Percentiles rank a stretch among this genome's conserved stretches.
Evolutionary conservation across 2,888 invertebrate species (phyloP).

Genomic region (Calliscelio sp.): DNA sequence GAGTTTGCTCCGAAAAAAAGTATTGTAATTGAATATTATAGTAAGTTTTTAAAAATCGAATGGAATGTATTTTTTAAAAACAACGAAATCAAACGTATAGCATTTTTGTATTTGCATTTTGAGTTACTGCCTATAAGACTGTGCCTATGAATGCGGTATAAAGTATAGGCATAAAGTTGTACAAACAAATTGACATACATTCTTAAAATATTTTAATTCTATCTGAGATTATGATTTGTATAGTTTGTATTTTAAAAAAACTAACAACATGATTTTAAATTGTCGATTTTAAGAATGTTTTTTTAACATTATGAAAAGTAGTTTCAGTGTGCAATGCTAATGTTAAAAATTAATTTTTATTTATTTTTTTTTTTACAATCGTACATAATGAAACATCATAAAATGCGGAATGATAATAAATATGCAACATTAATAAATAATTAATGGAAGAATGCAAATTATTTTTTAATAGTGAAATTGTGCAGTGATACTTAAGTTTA

Average conservation of each 20-base stretch:
- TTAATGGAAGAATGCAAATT: not conserved
- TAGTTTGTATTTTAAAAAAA: too few species aligned
- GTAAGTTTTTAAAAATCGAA: not conserved
- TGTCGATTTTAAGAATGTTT: not conserved
- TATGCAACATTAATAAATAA: not conserved
- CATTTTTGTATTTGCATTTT: not conserved
- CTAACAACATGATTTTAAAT: too few species aligned
- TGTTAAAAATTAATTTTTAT: too few species aligned
- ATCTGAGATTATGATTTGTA: too few species aligned
- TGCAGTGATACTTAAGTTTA: not conserved
- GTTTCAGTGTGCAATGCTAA: not conserved
- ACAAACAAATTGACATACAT: not conserved
- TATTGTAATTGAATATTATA: too few species aligned
- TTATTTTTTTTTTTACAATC: not conserved
- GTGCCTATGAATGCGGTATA: constrained; percentile 14
- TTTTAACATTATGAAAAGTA: not conserved
- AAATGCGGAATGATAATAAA: not conserved
- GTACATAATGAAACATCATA: not conserved
- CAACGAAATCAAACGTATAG: not conserved
- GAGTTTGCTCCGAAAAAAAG: too few species aligned
- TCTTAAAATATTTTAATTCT: too few species aligned
- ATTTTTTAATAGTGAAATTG: not conserved
- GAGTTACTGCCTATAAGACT: not conserved
- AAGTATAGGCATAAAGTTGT: not conserved
- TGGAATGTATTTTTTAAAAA: not conserved